Evolutionary conservation across 2,888 invertebrate genomes (phyloP).

Genomic region (Trisateles emortualis): DNA sequence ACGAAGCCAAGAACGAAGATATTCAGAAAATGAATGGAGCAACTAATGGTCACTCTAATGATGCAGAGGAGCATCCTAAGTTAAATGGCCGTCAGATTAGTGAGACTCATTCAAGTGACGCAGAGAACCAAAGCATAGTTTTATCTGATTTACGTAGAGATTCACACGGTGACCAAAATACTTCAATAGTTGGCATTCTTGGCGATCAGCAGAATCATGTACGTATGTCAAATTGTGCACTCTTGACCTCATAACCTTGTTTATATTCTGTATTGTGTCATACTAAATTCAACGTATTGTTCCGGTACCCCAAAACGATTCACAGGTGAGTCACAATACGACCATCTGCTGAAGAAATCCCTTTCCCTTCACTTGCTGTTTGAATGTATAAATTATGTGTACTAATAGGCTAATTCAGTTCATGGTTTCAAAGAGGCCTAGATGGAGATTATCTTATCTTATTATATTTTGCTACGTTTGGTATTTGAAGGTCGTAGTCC

Average conservation of each 20-base stretch:
- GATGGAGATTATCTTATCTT: constrained; percentile 74
- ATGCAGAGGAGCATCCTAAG: constrained; percentile 48
- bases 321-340: constrained; percentile 48
- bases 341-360: constrained; percentile 35
- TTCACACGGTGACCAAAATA: constrained; percentile 76
- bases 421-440: constrained; percentile 39
- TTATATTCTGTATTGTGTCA: constrained; percentile 35
- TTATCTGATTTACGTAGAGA: constrained; percentile 65
- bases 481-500: constrained; percentile 61
- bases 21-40: constrained; percentile 47
- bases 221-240: constrained; percentile 57
- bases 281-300: constrained; percentile 30
- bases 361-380: constrained; percentile 33
- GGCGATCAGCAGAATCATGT: constrained; percentile 85
- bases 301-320: constrained; percentile 42
- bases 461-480: constrained; percentile 52
- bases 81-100: constrained; percentile 59
- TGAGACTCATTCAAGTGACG: constrained; percentile 55
- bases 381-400: constrained; percentile 7
- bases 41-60: constrained; percentile 49
- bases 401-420: constrained; percentile 31
- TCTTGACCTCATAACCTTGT: constrained; percentile 31
- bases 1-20: constrained; percentile 72
- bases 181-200: constrained; percentile 84
- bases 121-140: constrained; percentile 52